A percentile compares a stretch with the other conserved stretches of the same genome.
phyloP scores from a whole-genome alignment of 2,113 vertebrate species.

The Addax nasomaculatus region DNA sequence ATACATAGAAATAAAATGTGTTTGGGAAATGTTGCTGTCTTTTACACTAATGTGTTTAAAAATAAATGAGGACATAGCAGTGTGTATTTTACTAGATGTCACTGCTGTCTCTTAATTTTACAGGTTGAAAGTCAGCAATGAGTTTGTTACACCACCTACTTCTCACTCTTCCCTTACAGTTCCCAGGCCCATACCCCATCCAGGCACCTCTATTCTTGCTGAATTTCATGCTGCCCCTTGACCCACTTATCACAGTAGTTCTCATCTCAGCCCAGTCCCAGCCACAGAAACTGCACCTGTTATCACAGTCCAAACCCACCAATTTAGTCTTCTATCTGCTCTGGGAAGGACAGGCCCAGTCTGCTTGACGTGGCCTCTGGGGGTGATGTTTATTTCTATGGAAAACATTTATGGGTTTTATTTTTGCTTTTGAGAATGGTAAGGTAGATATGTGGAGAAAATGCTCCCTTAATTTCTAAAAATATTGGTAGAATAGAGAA shows the following conservation, averaged over 20 bases:
- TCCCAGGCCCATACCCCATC: neutral
- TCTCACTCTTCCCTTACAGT: neutral
- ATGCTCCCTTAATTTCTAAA: neutral
- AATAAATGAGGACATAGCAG: neutral
- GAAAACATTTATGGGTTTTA: neutral
- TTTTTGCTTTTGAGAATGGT: constrained; percentile 1
- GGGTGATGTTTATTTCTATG: neutral
- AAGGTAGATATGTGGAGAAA: neutral
- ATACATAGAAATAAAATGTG: constrained; percentile 11
- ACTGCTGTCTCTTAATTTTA: neutral
- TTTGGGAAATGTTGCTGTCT: neutral
- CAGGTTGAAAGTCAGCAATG: neutral
- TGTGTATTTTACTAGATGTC: neutral
- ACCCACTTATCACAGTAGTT: neutral
- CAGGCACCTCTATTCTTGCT: neutral
- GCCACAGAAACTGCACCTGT: neutral
- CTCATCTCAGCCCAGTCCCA: neutral
- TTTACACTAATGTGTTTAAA: neutral
- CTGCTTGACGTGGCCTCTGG: neutral
- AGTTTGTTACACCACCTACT: neutral
- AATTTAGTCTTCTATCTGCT: neutral
- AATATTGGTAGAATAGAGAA: neutral
- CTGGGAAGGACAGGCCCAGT: neutral
- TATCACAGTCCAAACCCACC: neutral
- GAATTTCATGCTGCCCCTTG: neutral